These are phyloP conservation scores for Acleris cristana DNA, from an alignment of 2,888 invertebrate genomes.

Conservation along the genomic window DNA sequence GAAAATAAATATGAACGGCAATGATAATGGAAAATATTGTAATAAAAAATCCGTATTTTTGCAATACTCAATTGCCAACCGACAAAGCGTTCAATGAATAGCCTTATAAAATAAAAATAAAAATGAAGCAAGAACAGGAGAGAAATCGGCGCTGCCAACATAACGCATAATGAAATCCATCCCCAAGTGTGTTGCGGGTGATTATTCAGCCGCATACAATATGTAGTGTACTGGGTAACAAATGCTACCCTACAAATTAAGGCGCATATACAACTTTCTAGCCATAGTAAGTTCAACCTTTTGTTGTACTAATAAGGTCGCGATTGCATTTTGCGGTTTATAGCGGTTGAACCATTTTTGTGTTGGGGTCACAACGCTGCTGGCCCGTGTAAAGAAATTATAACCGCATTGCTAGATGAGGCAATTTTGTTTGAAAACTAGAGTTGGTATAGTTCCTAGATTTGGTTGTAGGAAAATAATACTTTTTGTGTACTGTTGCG, in stretches of 20 bases:
- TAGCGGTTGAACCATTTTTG: no score
- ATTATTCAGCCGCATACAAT: slow-evolving; percentile 80
- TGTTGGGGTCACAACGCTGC: slow-evolving; percentile 38
- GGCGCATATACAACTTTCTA: no score
- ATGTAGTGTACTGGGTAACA: slow-evolving; percentile 73
- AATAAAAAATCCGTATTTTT: no score
- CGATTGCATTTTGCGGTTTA: no score
- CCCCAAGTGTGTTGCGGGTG: slow-evolving; percentile 76
- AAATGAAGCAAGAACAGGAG: slow-evolving; percentile 63
- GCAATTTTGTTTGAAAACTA: background rate
- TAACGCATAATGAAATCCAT: slow-evolving; percentile 81
- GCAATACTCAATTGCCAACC: background rate
- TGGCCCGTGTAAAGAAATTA: slow-evolving; percentile 52
- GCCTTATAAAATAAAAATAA: slow-evolving; percentile 50
- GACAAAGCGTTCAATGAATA: slow-evolving; percentile 8
- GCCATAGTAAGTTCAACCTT: no score
- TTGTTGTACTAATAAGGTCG: no score
- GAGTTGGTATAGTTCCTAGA: background rate
- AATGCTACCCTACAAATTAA: slow-evolving; percentile 53
- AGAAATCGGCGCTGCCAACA: slow-evolving; percentile 69
- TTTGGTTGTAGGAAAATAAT: background rate
- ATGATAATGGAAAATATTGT: no score
- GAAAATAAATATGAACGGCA: no score
- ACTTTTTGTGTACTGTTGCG: background rate
- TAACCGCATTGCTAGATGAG: slow-evolving; percentile 50